Conservation (phyloP, 2,888 invertebrate species). For the Callimorpha dominula region DNA sequence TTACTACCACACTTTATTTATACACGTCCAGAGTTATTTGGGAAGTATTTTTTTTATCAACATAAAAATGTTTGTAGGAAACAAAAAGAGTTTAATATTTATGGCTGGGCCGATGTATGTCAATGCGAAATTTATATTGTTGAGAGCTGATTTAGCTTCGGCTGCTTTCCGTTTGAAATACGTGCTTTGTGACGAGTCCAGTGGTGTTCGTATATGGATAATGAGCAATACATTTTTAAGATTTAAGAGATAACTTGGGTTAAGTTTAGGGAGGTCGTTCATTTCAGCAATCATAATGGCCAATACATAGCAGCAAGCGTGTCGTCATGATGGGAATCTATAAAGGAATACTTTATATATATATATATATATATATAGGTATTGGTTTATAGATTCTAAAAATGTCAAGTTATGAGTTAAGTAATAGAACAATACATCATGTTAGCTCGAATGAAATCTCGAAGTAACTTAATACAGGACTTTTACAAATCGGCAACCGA, state of each 20-base stretch:
- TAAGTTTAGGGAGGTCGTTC: constrained; percentile 26
- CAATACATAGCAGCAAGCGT: too few species aligned
- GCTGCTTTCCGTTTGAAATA: constrained; percentile 72
- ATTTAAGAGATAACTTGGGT: constrained; percentile 57
- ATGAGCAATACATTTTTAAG: constrained; percentile 61
- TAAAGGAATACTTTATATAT: too few species aligned
- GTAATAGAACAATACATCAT: neutral
- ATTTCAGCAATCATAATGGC: neutral
- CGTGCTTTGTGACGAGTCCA: constrained; percentile 72
- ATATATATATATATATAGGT: too few species aligned
- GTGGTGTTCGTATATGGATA: constrained; percentile 61
- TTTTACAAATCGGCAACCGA: constrained; percentile 22
- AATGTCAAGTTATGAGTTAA: neutral
- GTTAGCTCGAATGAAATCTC: constrained; percentile 11
- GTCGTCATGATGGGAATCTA: neutral
- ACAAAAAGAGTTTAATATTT: constrained; percentile 82
- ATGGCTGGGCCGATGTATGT: constrained; percentile 81
- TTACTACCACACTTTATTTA: constrained; percentile 86
- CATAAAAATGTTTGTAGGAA: constrained; percentile 83
- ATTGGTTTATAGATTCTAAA: neutral
- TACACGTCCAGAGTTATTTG: constrained; percentile 81
- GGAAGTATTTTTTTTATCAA: constrained; percentile 83
- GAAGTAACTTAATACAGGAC: constrained; percentile 28
- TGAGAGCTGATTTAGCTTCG: constrained; percentile 75
- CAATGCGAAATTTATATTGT: constrained; percentile 84